These are phyloP conservation scores for Phoenoteleia sp. DNA, from an alignment of 2,888 invertebrate species.

Conservation along the genomic window DNA sequence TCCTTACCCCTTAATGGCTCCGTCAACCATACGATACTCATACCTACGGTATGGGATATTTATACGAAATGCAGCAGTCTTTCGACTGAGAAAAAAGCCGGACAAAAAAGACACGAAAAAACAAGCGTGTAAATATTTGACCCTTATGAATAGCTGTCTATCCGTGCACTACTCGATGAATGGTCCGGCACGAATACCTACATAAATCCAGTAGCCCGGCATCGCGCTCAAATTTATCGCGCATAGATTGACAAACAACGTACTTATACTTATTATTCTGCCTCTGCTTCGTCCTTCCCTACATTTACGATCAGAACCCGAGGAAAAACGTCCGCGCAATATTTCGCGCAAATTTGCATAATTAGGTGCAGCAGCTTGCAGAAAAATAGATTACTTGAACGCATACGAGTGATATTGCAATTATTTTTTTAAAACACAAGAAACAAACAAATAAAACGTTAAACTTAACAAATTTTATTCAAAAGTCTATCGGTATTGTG, in stretches of 20 bases:
- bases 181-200: slow-evolving; percentile 26
- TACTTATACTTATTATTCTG: slow-evolving; percentile 38
- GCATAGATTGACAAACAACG: slow-evolving; percentile 40
- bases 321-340: not conserved
- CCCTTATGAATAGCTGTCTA: slow-evolving; percentile 40
- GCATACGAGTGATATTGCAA: too few species aligned
- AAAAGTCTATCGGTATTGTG: too few species aligned
- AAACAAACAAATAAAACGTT: too few species aligned
- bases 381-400: not conserved
- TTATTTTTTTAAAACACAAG: too few species aligned
- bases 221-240: slow-evolving; percentile 54
- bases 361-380: not conserved
- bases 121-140: slow-evolving; percentile 34
- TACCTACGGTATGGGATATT: too few species aligned
- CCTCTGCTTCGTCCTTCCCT: slow-evolving; percentile 2
- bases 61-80: slow-evolving; percentile 22
- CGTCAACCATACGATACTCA: not conserved
- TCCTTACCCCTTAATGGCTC: slow-evolving; percentile 28
- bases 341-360: not conserved
- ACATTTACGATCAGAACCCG: not conserved
- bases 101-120: slow-evolving; percentile 3
- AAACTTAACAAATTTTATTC: too few species aligned
- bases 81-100: not conserved
- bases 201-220: slow-evolving; percentile 59
- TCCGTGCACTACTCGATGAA: slow-evolving; percentile 42